phyloP scores from a whole-genome alignment of 2,888 invertebrate genomes.

The Vanessa cardui region DNA sequence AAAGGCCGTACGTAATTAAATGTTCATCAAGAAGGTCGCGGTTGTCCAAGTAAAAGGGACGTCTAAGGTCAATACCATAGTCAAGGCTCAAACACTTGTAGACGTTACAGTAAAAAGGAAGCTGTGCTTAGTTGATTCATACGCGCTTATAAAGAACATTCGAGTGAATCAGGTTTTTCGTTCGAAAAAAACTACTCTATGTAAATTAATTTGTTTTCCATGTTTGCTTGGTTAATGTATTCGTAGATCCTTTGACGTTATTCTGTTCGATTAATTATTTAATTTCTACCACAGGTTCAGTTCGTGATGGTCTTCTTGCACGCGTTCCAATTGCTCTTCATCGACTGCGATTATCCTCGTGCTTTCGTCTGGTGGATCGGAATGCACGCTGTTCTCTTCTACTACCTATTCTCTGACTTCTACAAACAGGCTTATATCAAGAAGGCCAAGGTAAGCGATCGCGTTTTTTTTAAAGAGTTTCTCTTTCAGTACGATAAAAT shows the following conservation, averaged over 20 bases:
- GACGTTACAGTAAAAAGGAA: slow-evolving; percentile 24
- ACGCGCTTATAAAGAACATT: slow-evolving; percentile 23
- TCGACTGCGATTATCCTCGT: slow-evolving; percentile 94
- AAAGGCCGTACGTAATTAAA: slow-evolving; percentile 38
- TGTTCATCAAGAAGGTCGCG: slow-evolving; percentile 30
- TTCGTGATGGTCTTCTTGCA: slow-evolving; percentile 94
- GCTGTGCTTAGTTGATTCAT: slow-evolving; percentile 24
- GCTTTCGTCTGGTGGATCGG: slow-evolving; percentile 96
- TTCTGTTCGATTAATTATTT: slow-evolving; percentile 41
- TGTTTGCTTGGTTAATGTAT: not conserved
- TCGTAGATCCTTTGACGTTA: not conserved
- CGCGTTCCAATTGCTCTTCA: slow-evolving; percentile 94
- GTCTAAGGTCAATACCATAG: slow-evolving; percentile 33
- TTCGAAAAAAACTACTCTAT: slow-evolving; percentile 1
- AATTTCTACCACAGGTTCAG: slow-evolving; percentile 84
- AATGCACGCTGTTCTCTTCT: slow-evolving; percentile 95
- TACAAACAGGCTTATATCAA: slow-evolving; percentile 90
- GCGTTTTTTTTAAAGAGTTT: not conserved
- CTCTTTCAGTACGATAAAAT: too few species aligned
- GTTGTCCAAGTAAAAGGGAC: slow-evolving; percentile 34
- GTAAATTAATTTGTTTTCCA: not conserved
- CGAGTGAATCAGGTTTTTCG: slow-evolving; percentile 17
- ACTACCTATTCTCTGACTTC: slow-evolving; percentile 95
- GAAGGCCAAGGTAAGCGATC: slow-evolving; percentile 50
- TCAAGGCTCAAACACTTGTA: slow-evolving; percentile 25